Evolutionary conservation across 2,797 vertebrate genomes (phyloP), one percentile per base, ranked within the genome.

Genomic region (Sylvia borin): DNA sequence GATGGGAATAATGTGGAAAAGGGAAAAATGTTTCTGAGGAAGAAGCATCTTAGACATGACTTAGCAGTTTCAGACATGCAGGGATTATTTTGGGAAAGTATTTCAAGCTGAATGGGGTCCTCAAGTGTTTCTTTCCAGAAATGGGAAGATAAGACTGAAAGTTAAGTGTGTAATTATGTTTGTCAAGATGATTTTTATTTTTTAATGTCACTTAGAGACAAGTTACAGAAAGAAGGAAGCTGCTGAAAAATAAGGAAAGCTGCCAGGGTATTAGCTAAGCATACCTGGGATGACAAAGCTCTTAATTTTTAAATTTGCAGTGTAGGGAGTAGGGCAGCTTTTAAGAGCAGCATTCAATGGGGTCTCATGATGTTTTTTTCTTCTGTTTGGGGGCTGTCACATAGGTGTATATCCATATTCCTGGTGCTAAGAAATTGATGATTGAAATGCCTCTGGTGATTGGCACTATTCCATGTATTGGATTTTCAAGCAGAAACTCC

Each of bases 341-440:
- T 58, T 47, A 43, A 54, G 22, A 93, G 21, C 64, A 87, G 83
- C 58, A 62, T 78, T 92, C 36, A 18, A 0, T 70, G 48, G 58
- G 75, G 47, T 91, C 93, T 95, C 43, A 83, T 62, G 27, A 73
- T 90, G 45, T 67, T 65, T 76, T 75, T 78, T 72, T 86, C 76
- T 93, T 62, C 43, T 50, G 26, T 92, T 83, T 80, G 76, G 89
- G 92, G 87, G 26, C 36, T 90, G 48, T 68, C 61, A 13, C 48
- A 32, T 72, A 99, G 98, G 98, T 99, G 7, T 98, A 98, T 75
- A 97, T 98, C 96, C 98, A 98, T 92, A 98, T 98, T 96, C 98
- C 98, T 85, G 98, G 98, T 97, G 98, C 98, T 97, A 98, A 98
- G 93, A 98, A 98, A 54, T 45, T 98, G 96, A 97, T 98, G 97